These are phyloP conservation scores for Micoletzkya japonica DNA, from an alignment of 2,888 invertebrate genomes.

Conservation along the genomic window DNA sequence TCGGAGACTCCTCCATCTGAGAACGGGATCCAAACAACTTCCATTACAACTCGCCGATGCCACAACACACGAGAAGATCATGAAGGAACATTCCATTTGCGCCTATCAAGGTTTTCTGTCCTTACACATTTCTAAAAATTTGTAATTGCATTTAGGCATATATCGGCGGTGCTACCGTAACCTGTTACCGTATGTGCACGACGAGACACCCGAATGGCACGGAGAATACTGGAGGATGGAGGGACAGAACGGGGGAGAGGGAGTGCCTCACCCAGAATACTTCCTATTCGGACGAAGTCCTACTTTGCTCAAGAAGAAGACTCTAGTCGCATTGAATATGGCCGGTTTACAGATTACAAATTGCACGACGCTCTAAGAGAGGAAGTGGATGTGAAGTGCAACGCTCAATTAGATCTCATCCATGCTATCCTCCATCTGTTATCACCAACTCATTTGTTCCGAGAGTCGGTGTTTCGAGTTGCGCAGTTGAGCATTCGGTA, in stretches of 20 bases:
- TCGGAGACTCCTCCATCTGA: constrained; percentile 50
- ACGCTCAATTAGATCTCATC: background rate
- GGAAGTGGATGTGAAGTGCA: background rate
- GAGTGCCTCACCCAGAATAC: constrained; percentile 17
- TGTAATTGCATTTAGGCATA: constrained; percentile 45
- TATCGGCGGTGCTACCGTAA: constrained; percentile 59
- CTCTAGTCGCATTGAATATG: constrained; percentile 22
- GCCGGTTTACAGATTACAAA: constrained; percentile 23
- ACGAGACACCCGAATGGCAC: constrained; percentile 57
- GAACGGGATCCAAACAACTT: constrained; percentile 39
- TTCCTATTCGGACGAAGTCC: constrained; percentile 14
- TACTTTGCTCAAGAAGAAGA: background rate
- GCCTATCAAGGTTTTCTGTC: constrained; percentile 51
- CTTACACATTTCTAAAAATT: background rate
- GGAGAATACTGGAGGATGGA: constrained; percentile 51
- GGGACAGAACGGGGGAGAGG: background rate
- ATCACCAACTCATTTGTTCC: constrained; percentile 4
- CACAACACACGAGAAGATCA: constrained; percentile 57
- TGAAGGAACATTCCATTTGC: constrained; percentile 43
- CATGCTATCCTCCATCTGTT: constrained; percentile 1
- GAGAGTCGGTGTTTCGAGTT: too few species aligned
- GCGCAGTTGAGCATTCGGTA: constrained; percentile 10
- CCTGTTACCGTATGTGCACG: constrained; percentile 54
- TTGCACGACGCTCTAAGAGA: background rate
- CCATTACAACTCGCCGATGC: constrained; percentile 55